These are phyloP conservation scores for Drosophila micromelanica DNA, from an alignment of 1,140 invertebrate genomes.

Conservation along the genomic window DNA sequence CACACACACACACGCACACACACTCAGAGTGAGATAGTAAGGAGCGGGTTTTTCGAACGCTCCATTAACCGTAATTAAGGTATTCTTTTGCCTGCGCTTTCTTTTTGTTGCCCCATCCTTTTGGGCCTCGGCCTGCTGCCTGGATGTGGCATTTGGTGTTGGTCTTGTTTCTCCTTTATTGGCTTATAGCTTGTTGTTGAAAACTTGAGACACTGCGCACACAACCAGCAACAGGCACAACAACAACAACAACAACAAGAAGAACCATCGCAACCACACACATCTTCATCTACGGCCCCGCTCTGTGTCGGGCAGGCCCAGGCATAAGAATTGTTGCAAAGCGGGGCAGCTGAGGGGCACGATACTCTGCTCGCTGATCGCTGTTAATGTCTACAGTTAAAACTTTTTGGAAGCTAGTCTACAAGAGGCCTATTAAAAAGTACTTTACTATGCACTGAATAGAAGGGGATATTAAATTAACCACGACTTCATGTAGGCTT, in stretches of 20 bases:
- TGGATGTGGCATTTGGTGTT: conserved; percentile 28
- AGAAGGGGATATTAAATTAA: too few species aligned
- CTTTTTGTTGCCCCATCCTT: conserved; percentile 67
- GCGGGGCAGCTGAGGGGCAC: conserved; percentile 21
- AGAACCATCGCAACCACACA: conserved; percentile 45
- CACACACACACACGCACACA: conserved; percentile 34
- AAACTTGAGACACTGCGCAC: conserved; percentile 68
- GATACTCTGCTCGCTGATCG: conserved; percentile 30
- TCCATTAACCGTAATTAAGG: conserved; percentile 84
- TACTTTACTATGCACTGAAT: background rate
- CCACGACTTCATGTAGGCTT: too few species aligned
- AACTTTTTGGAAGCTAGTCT: conserved; percentile 7
- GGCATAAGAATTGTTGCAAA: conserved; percentile 18
- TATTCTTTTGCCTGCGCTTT: conserved; percentile 78
- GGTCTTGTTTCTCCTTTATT: conserved; percentile 69
- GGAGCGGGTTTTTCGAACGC: conserved; percentile 61
- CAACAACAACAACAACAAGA: conserved; percentile 32
- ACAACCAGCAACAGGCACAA: conserved; percentile 6
- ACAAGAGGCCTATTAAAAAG: background rate
- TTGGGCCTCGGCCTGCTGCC: conserved; percentile 20
- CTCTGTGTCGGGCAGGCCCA: conserved; percentile 54
- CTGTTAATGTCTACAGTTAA: conserved; percentile 49
- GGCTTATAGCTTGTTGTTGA: conserved; percentile 80
- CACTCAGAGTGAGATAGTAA: conserved; percentile 25
- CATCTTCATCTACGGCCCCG: conserved; percentile 56